A percentile compares a stretch with the other conserved stretches of the same genome.
Evolutionary conservation across 2,797 vertebrate genomes (phyloP).

Genomic region (Potorous gilbertii): DNA sequence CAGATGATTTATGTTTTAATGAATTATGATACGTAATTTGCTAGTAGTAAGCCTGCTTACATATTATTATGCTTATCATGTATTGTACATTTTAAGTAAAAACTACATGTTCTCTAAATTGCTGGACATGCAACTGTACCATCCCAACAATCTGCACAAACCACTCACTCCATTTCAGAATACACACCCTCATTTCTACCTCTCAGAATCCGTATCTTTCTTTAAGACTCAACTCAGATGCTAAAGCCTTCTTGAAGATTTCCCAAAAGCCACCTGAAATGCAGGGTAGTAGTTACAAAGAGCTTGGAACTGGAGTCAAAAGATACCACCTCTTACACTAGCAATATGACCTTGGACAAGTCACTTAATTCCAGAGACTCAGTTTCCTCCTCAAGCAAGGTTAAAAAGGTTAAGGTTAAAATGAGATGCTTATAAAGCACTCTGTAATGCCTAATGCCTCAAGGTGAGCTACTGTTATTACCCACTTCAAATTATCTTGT

Average conservation of each 20-base stretch:
- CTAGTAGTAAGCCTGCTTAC: slow-evolving; percentile 46
- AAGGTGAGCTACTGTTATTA: not conserved
- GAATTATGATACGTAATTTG: slow-evolving; percentile 61
- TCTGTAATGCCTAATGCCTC: not conserved
- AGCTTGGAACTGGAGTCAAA: not conserved
- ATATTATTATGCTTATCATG: slow-evolving; percentile 30
- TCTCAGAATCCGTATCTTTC: not conserved
- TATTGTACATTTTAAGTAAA: slow-evolving; percentile 48
- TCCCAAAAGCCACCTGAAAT: not conserved
- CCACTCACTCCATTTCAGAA: not conserved
- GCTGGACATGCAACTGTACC: not conserved
- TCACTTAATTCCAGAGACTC: too few species aligned
- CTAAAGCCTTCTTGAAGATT: not conserved
- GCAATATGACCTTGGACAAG: not conserved
- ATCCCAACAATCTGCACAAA: not conserved
- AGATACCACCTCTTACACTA: not conserved
- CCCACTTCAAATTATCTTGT: not conserved
- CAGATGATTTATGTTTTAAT: slow-evolving; percentile 51
- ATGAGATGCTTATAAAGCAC: not conserved
- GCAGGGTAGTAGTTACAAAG: not conserved
- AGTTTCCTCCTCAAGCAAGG: not conserved
- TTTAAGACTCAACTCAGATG: not conserved
- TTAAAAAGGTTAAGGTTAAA: not conserved
- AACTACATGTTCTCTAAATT: not conserved
- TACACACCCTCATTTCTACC: not conserved